Base-by-base conservation (phyloP, 1,140 invertebrate species). In the Polyergus mexicanus region DNA sequence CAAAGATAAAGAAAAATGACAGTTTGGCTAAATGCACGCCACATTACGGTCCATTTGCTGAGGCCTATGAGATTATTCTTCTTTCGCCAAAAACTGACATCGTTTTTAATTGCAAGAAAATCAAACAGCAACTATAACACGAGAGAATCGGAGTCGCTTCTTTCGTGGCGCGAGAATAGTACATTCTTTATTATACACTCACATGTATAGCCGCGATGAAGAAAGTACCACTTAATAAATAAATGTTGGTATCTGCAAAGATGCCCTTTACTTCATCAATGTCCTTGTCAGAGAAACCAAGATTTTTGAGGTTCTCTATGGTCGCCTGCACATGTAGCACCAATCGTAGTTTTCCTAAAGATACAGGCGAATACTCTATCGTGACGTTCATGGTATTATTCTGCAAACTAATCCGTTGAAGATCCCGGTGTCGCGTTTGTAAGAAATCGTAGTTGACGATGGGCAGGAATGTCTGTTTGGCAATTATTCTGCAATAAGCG, bases 51-150 rank as follows among this genome's bases (percentile, higher is more conserved):
- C 80, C 98, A 96, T 11, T 97, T 96, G 8, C 99, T 99, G 3
- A 99, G 93, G 1, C 99, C 99, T 44, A 97, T 98, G 94, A 99
- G 97, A 1, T 97, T 97, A 51, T 96, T 97, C 90, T 98, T 97
- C 16, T 96, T 96, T 80, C 97, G 96, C 99, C 99, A 99, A 94
- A 99, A 99, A 87, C 96, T 97, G 5, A 99, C 98, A 91, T 99
- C 99, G 95, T 99, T 99, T 96, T 99, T 99, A 92, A 99, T 99
- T 2, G 99, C 98, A 65, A 99, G 95, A 92, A 99, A 98, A 93
- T 99, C 99, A 93, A 99, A 99, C 11, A 99, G 95, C 72, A 99
- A 93, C 98, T 99, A 95, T 66, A 97, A 97, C 86, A 89, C 72
- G 19, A 77, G 72, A 88, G 0, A 51, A 51, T 58, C 10, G 13